Base-by-base conservation (phyloP, 2,113 vertebrate genomes). In the Piprites chloris region DNA sequence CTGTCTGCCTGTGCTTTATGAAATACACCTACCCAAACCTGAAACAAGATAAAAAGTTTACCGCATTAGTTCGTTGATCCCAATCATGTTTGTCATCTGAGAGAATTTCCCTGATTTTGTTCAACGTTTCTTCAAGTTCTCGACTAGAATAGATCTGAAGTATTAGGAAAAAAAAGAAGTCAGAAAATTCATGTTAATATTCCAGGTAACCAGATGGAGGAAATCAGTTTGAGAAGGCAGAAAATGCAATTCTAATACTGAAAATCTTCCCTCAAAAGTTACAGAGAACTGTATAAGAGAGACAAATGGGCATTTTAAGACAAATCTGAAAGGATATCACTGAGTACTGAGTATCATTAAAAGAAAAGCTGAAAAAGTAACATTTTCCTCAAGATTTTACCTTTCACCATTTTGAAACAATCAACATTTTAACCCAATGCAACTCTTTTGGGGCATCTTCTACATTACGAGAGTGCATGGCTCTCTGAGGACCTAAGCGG, bases 41-140 rank as follows among this genome's bases (percentile, higher is more conserved):
- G 11, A 94, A n/a, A 75, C 9, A 56, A 85, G 47, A 41, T 12
- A 20, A 62, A 53, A 93, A 33, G 87, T 95, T 97, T 98, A 99
- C 99, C 91, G 99, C 99, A 37, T 39, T 98, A 77, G 98, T 97
- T 97, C 99, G 98, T 85, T 99, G 99, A 98, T 99, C 99, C 99
- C 99, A 99, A 95, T 99, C 99, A 12, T 99, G 99, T 96, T 99
- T 99, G 97, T 99, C 99, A 94, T 99, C 99, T 20, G 99, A 99
- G 78, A 99, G 98, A 95, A 99, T 98, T 97, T 99, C 99, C 90
- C 99, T 98, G 97, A 99, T 99, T 98, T 99, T 99, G 97, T 99
- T 99, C 94, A 99, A 97, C 35, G 99, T 99, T 97, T 99, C 99
- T 98, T 99, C 99, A 86, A 99, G 98, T 96, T 99, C 99, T 93